Evolutionary conservation across 2,113 vertebrate species (phyloP), one percentile per base, ranked within the genome.

Genomic region (Cygnus atratus): DNA sequence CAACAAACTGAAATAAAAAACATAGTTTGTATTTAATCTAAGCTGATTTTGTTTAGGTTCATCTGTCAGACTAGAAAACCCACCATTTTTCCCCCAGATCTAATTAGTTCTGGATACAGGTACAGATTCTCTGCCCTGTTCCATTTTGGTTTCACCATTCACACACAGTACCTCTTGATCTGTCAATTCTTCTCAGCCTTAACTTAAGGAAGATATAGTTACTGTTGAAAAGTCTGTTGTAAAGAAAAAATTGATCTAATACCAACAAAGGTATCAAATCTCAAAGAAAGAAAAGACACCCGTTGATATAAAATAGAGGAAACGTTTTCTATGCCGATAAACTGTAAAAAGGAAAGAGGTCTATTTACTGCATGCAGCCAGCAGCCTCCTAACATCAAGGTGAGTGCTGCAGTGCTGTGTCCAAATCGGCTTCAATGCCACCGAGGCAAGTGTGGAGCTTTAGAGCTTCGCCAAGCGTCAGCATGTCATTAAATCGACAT

Each of bases 191-290:
- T 84, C 54, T 70, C 33, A 89, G 41, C 62, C 74, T 79, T 67
- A 63, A 68, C 48, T 92, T 84, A 87, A 85, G 75, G 54, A 87
- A 84, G 48, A 75, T 70, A 31, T 5, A 91, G 77, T 70, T 83
- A 48, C 54, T 85, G n/a, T 82, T 54, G 83, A 79, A 89, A 95
- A 94, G 58, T 70, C 57, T 61, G 33, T 87, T 95, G 74, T 91
- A 88, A 94, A 84, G 55, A 78, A 81, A 83, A 68, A 76, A 89
- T 68, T 88, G 66, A 79, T 91, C 77, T 88, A 72, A 87, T 74
- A 68, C 73, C 37, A 63, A 54, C 54, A 85, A 70, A 89, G 55
- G 33, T 79, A 54, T 79, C 81, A 89, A 96, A 81, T 31, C 55
- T 75, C 57, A 84, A 87, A 62, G 80, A 95, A 94, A 1, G 2